Evolutionary conservation across 2,113 vertebrate genomes (phyloP), one percentile per base, ranked within the genome.

Genomic region (Xerus inauris): DNA sequence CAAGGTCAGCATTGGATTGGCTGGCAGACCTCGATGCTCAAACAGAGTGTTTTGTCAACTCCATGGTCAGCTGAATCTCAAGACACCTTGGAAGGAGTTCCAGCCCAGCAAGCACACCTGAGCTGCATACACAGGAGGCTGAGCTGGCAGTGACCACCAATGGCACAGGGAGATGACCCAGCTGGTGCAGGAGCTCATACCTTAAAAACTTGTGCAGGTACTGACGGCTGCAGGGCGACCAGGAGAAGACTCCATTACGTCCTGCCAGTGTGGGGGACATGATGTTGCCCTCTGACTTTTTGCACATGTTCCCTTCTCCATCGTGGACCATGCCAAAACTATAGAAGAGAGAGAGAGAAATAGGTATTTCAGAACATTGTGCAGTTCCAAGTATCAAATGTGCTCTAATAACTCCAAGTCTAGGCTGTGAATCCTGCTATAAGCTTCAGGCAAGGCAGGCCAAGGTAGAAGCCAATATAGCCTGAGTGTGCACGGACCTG

Each of bases 261-360:
- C 99, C 99, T 1, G 99, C 99, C 90, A 99, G 96, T 0, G 99
- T 99, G 9, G 99, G 99, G 35, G 99, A 99, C 99, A 99, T 99
- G 95, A 99, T 99, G 98, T 99, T 99, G 89, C 99, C 99, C 95
- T 99, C 99, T 3, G 99, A 99, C 96, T 99, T 99, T 90, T 99
- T 99, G 94, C 99, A 99, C 67, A 99, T 92, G 26, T 99, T 99
- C 5, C 99, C 99, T 97, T 99, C 99, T 49, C 99, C 99, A 26
- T 99, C 99, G 7, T 99, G 99, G 92, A 99, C 98, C 99, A 99
- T 99, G 49, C 99, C 99, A 94, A 99, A 99, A 96, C 99, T 99
- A 77, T 9, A 12, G 80, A 49, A 92, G 84, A 87, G 3, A 83
- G 35, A 87, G 72, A n/a, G 42, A 65, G 16, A 64, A 47, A 79